Evolutionary conservation across 2,888 invertebrate genomes (phyloP).

Genomic region (Caenorhabditis sulstoni): DNA sequence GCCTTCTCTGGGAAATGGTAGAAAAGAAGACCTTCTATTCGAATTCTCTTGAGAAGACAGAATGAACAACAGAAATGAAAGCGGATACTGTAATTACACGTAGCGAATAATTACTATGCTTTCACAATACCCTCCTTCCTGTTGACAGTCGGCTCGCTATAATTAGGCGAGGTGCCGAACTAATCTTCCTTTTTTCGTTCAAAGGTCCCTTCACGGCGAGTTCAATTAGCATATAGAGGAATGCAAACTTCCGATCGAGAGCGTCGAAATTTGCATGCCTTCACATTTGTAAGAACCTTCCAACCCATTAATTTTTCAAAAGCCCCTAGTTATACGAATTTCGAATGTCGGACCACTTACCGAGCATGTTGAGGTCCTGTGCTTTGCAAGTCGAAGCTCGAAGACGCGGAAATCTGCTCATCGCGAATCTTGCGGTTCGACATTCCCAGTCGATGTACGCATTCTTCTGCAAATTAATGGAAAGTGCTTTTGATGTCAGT

Average conservation of each 20-base stretch:
- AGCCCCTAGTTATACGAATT: slow-evolving; percentile 45
- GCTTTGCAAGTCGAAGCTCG: slow-evolving; percentile 89
- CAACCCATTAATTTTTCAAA: slow-evolving; percentile 48
- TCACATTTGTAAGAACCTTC: slow-evolving; percentile 6
- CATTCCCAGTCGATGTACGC: slow-evolving; percentile 87
- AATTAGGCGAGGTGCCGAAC: slow-evolving; percentile 47
- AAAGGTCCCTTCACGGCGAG: background rate
- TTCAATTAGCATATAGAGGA: background rate
- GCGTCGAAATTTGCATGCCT: slow-evolving; percentile 15
- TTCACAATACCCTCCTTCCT: slow-evolving; percentile 49
- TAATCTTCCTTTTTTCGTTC: slow-evolving; percentile 6
- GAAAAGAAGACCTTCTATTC: background rate
- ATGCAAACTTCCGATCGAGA: background rate
- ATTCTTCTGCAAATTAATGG: slow-evolving; percentile 74
- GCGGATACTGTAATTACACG: slow-evolving; percentile 52
- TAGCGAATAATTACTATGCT: slow-evolving; percentile 33
- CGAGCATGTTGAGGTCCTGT: slow-evolving; percentile 91
- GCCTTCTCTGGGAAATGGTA: slow-evolving; percentile 37
- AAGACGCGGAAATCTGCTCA: slow-evolving; percentile 89
- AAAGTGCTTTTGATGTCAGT: slow-evolving; percentile 11
- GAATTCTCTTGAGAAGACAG: slow-evolving; percentile 32
- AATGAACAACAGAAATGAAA: slow-evolving; percentile 36
- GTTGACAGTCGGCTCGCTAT: slow-evolving; percentile 51
- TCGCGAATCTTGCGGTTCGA: slow-evolving; percentile 89
- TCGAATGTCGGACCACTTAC: slow-evolving; percentile 82